Percentiles rank a stretch among this genome's conserved stretches.
These are phyloP conservation scores for Antitype chi DNA, from an alignment of 2,888 invertebrate genomes.

Conservation along the genomic window DNA sequence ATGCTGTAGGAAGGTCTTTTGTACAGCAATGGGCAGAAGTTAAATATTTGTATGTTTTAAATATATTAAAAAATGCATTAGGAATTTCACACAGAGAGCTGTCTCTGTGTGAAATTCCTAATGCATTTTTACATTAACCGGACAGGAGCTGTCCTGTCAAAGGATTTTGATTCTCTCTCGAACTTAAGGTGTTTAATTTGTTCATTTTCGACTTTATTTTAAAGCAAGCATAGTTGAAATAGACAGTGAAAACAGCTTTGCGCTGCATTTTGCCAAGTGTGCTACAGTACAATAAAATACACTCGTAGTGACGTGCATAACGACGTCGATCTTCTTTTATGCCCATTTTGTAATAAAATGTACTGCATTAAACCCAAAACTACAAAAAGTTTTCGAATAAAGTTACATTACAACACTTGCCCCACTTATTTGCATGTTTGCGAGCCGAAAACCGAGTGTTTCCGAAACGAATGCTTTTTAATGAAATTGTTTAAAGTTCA, in stretches of 20 bases:
- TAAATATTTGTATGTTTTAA: neutral
- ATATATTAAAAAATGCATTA: neutral
- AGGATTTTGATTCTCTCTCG: too few relatives aligned
- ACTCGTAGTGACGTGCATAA: neutral
- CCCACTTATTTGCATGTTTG: constrained; percentile 23
- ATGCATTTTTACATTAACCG: too few relatives aligned
- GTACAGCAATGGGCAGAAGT: neutral
- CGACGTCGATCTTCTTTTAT: neutral
- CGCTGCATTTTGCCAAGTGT: neutral
- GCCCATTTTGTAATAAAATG: neutral
- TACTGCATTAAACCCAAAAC: neutral
- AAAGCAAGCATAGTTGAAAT: neutral
- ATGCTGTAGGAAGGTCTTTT: neutral
- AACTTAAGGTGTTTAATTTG: neutral
- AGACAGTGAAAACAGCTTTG: too few relatives aligned
- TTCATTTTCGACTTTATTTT: neutral
- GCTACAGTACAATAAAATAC: neutral
- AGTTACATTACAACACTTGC: neutral
- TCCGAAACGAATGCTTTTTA: constrained; percentile 5
- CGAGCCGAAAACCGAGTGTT: constrained; percentile 6
- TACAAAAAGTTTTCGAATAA: neutral
- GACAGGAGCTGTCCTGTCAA: too few relatives aligned
- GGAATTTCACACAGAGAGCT: neutral
- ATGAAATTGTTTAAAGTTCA: constrained; percentile 12
- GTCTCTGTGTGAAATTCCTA: too few relatives aligned